A percentile compares a stretch with the other conserved stretches of the same genome.
Conservation (phyloP, 2,113 vertebrate species). For the Grus americana region DNA sequence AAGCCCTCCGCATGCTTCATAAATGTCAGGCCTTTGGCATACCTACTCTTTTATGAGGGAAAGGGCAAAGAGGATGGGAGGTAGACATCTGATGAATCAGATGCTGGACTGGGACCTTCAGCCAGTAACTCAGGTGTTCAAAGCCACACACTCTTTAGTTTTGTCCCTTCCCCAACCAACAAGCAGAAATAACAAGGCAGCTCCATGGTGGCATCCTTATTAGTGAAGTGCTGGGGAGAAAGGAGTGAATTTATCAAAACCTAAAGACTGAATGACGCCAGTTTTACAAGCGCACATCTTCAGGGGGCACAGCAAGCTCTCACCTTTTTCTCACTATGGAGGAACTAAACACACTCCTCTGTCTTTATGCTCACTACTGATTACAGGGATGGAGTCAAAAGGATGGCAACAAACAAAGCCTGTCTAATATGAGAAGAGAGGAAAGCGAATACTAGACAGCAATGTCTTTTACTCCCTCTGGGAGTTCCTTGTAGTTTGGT, state of each 20-base stretch:
- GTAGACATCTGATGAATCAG: neutral
- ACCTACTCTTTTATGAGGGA: neutral
- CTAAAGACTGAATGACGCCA: neutral
- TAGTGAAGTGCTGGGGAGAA: neutral
- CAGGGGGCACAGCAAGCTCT: neutral
- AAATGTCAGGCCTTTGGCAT: neutral
- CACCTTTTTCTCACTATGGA: neutral
- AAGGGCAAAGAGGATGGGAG: neutral
- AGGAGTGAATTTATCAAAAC: neutral
- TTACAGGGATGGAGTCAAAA: neutral
- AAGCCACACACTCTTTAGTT: neutral
- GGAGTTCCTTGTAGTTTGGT: neutral
- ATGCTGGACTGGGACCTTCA: neutral
- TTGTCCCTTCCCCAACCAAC: neutral
- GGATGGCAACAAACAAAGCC: neutral
- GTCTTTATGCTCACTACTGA: neutral
- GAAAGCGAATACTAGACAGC: neutral
- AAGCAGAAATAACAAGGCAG: neutral
- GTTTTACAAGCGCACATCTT: neutral
- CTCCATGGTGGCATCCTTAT: neutral
- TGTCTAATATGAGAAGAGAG: neutral
- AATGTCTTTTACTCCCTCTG: neutral
- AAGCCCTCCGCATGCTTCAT: neutral
- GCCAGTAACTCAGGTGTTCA: neutral
- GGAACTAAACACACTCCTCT: neutral